A percentile compares a stretch with the other conserved stretches of the same genome.
Conservation (phyloP, 2,888 invertebrate species). For the Anoplius nigerrimus region DNA sequence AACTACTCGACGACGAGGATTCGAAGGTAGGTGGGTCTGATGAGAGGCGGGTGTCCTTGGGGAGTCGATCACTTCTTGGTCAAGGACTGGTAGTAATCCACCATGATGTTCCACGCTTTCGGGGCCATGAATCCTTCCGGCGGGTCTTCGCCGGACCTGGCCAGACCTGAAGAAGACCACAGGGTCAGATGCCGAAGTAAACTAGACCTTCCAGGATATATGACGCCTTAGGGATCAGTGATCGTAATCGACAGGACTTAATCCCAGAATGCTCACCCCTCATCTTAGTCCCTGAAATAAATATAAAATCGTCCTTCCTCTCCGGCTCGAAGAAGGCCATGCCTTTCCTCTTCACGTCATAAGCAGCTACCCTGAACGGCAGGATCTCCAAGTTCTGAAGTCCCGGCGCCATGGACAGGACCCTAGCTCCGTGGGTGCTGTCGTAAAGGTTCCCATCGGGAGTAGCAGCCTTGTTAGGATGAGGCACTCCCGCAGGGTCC, state of each 20-base stretch:
- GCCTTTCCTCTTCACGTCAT: conserved; percentile 86
- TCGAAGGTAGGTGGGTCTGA: too few relatives aligned
- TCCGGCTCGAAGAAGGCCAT: conserved; percentile 96
- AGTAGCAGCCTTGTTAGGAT: conserved; percentile 82
- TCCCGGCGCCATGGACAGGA: conserved; percentile 95
- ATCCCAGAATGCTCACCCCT: conserved; percentile 77
- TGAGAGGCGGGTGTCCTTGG: too few relatives aligned
- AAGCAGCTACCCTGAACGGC: conserved; percentile 97
- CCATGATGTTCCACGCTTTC: conserved; percentile 91
- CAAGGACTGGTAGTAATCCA: conserved; percentile 85
- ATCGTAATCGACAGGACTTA: not conserved
- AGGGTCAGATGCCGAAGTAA: not conserved
- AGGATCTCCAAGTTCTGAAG: conserved; percentile 93
- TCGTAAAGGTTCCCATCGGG: conserved; percentile 91
- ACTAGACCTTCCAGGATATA: not conserved
- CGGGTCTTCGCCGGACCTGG: conserved; percentile 89
- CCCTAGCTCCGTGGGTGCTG: conserved; percentile 91
- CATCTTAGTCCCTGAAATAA: conserved; percentile 97
- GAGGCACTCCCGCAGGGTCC: conserved; percentile 97
- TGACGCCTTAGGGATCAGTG: not conserved
- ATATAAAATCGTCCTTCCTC: conserved; percentile 93
- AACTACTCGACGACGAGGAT: too few relatives aligned
- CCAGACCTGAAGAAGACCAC: conserved; percentile 76
- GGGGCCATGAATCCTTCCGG: conserved; percentile 98
- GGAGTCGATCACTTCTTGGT: not conserved